These are phyloP conservation scores for Ctenodactylus gundi DNA, from an alignment of 2,113 vertebrate species.

Conservation along the genomic window DNA sequence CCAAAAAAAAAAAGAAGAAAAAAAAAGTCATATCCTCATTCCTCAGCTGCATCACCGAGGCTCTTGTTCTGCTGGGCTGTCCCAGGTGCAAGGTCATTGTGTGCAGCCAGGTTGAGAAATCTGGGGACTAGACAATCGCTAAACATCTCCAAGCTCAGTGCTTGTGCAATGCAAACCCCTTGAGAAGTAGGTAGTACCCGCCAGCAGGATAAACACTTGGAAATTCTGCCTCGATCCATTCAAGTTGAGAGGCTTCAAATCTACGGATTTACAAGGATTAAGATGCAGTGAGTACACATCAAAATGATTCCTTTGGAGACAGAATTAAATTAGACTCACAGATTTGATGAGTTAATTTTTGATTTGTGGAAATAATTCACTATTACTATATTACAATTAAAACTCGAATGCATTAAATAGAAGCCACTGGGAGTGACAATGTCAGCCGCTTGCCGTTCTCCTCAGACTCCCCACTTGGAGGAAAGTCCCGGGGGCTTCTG, in stretches of 20 bases:
- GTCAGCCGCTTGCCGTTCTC: not conserved
- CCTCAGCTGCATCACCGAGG: not conserved
- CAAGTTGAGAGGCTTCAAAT: not conserved
- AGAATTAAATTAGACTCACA: conserved; percentile 45
- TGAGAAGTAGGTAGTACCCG: not conserved
- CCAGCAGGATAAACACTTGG: not conserved
- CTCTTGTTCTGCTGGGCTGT: not conserved
- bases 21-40: not conserved
- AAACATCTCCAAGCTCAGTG: not conserved
- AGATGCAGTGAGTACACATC: conserved; percentile 1
- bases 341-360: conserved; percentile 46
- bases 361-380: conserved; percentile 48
- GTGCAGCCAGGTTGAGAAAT: not conserved
- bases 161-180: not conserved
- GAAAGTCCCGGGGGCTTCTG: conserved; percentile 40
- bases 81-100: not conserved
- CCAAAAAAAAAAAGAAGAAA: too few relatives aligned
- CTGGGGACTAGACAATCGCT: not conserved
- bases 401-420: conserved; percentile 23
- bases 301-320: conserved; percentile 25
- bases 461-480: conserved; percentile 40
- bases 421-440: not conserved
- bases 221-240: not conserved
- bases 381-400: conserved; percentile 47
- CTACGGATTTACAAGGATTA: conserved; percentile 3